These are phyloP conservation scores for Entelurus aequoreus DNA, from an alignment of 2,113 vertebrate genomes.

Conservation along the genomic window DNA sequence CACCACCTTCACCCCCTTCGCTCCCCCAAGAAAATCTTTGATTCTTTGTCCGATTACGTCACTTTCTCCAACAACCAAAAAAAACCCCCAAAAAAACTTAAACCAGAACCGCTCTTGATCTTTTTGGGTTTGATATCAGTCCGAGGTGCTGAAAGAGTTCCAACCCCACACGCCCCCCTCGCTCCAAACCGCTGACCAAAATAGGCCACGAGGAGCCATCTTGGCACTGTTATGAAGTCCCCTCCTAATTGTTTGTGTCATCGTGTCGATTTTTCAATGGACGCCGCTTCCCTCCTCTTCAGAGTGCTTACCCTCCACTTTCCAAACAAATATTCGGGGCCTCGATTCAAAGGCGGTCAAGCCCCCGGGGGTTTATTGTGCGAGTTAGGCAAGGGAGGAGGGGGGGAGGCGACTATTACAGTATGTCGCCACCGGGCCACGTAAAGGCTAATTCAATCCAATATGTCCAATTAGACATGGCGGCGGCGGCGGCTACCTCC, in stretches of 20 bases:
- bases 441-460: conserved; percentile 34
- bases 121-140: conserved; percentile 20
- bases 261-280: conserved; percentile 60
- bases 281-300: conserved; percentile 55
- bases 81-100: conserved; percentile 6
- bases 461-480: conserved; percentile 24
- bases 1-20: conserved; percentile 5
- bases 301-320: conserved; percentile 55
- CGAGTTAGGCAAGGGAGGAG: neutral
- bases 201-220: conserved; percentile 59
- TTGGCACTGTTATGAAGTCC: conserved; percentile 64
- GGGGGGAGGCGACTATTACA: conserved; percentile 3
- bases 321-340: conserved; percentile 61
- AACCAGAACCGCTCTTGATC: conserved; percentile 34
- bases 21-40: conserved; percentile 5
- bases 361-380: conserved; percentile 21
- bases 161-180: conserved; percentile 25
- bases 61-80: neutral
- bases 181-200: neutral
- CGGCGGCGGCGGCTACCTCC: conserved; percentile 8
- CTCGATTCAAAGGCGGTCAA: conserved; percentile 22
- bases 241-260: conserved; percentile 67
- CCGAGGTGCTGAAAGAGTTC: conserved; percentile 54
- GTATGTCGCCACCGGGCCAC: conserved; percentile 23
- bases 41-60: conserved; percentile 15